Evolutionary conservation across 2,113 vertebrate species (phyloP), one percentile per base, ranked within the genome.

Genomic region (Gymnogyps californianus): DNA sequence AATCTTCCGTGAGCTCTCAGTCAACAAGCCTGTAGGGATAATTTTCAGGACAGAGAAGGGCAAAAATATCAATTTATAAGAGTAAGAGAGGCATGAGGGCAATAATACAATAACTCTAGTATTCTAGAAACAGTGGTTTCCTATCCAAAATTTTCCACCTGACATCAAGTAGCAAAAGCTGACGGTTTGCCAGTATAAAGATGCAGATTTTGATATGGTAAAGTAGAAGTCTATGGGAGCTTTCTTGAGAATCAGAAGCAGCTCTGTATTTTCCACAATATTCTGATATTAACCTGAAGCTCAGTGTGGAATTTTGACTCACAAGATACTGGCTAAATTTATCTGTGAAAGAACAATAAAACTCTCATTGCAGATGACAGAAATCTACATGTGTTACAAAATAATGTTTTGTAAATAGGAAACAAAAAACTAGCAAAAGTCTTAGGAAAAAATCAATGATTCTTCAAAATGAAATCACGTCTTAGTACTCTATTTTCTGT

Each of bases 271-370:
- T 93, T 71, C 42, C 17, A 70, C 7, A 96, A 51, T 93, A 87
- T 95, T 95, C 79, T 96, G n/a, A 69, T 83, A 90, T 86, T 97
- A 91, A 78, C 74, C 34, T 94, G 47, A 94, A 77, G 44, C 8
- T 89, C 59, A 28, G 32, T 29, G 28, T 84, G 28, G 7, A 90
- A 82, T 93, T 90, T 82, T 57, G 20, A 81, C 61, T 82, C 51
- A 22, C 15, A 66, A 31, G 59, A 82, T 8, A 91, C 14, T 49
- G 51, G 8, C n/a, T 62, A 15, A 59, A 75, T 55, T 54, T 62
- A 83, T 74, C 74, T 51, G 31, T 81, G 87, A 90, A 96, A 93
- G 66, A 91, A 61, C 1, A 93, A 34, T 71, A 66, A 76, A 80
- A 59, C 5, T 70, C 47, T 77, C 20, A 57, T 86, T 83, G 59